Evolutionary conservation across 2,113 vertebrate genomes (phyloP), one percentile per base, ranked within the genome.

Genomic region (Ictalurus punctatus): DNA sequence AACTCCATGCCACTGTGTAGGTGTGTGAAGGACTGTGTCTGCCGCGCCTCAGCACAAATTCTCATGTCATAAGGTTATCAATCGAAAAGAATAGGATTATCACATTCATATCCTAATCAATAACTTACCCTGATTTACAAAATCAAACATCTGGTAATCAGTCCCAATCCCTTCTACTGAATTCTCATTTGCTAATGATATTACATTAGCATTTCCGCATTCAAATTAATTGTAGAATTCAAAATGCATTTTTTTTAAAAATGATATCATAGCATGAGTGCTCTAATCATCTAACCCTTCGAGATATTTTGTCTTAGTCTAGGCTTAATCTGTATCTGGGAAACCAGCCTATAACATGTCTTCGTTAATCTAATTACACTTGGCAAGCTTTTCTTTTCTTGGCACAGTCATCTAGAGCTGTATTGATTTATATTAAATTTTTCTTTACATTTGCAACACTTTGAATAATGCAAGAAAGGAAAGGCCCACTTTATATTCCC

Each of bases 401-500:
- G 61, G 58, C 37, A 37, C 16, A 61, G 65, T 58, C 44, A n/a
- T 52, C 74, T 48, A 30, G 58, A 48, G 74, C 58, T 23, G 34
- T 44, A 48, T 6, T 61, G 34, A 79, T 65, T 74, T 74, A 54
- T 76, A 59, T 86, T 65, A 86, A 86, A 86, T 21, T 65, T n/a
- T 76, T 34, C 23, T 27, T 34, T 86, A 30, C 52, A 74, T 19
- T 79, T 48, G 27, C 34, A 78, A 86, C 61, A n/a, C 6, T 23
- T 86, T 86, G 71, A 80, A 87, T 52, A 59, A 80, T 54, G 25
- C 40, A 80, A 25, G 25, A 54, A 48, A 80, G 80, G 3, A 59
- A 84, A 67, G 52, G 1, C 23, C 23, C 44, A 63, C 27, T 80
- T 79, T 9, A 80, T 80, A n/a, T 16, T 80, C 40, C 27, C 7